phyloP scores from a whole-genome alignment of 1,140 invertebrate species.

The Holcopasites calliopsidis region DNA sequence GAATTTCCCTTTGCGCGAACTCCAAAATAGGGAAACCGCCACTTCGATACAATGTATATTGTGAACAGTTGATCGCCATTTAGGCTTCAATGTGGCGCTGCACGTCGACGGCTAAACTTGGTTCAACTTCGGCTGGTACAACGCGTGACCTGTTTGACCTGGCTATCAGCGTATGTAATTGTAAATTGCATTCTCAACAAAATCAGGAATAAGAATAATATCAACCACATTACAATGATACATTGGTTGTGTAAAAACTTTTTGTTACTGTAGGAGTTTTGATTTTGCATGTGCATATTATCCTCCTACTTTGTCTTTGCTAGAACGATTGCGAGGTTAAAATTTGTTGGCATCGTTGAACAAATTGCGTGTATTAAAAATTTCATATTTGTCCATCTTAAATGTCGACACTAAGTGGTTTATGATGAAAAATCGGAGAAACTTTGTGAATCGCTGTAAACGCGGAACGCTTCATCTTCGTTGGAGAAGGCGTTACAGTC shows the following conservation, averaged over 20 bases:
- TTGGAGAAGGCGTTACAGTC: slow-evolving; percentile 23
- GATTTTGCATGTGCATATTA: background rate
- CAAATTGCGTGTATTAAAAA: background rate
- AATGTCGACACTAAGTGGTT: slow-evolving; percentile 1
- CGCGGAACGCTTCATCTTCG: slow-evolving; percentile 49
- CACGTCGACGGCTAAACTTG: too few relatives aligned
- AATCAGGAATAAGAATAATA: background rate
- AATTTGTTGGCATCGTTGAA: slow-evolving; percentile 4
- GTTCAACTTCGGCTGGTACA: too few relatives aligned
- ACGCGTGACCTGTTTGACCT: too few relatives aligned
- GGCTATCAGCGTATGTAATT: too few relatives aligned
- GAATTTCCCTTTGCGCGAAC: too few relatives aligned
- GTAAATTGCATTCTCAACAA: too few relatives aligned
- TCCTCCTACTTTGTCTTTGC: background rate
- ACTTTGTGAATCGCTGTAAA: slow-evolving; percentile 60
- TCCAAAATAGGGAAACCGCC: too few relatives aligned
- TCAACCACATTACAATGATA: background rate
- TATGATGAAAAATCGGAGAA: slow-evolving; percentile 65
- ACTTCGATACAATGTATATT: too few relatives aligned
- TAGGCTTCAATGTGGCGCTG: too few relatives aligned
- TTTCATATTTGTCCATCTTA: background rate
- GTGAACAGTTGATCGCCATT: too few relatives aligned
- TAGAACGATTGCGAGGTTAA: background rate
- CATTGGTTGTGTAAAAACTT: background rate
- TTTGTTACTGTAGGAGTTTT: background rate